Base-by-base conservation (phyloP, 2,888 invertebrate species). In the Eurois occulta region DNA sequence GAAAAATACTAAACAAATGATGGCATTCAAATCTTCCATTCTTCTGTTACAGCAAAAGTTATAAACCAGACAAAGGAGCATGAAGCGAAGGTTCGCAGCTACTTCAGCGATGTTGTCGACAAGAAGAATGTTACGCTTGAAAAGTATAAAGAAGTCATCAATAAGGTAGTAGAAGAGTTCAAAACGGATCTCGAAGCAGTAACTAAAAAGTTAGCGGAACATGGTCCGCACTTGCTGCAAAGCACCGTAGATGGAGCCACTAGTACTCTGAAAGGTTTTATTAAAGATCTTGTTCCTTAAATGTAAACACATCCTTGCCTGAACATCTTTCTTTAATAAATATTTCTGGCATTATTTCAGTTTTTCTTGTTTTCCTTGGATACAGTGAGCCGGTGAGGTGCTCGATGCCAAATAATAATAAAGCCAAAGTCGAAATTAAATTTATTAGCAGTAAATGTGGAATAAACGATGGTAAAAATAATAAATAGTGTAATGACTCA, bases 121-220 rank as follows among this genome's bases (percentile, higher is more conserved):
- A 69, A 81, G 1, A 73, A 77, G 0, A 86, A 88, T 7, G 87
- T 93, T 0, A 66, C 88, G 0, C 35, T 93, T 1, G 81, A 85
- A 0, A 91, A 93, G 48, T 94, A 95, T 68, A 90, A 92, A 60
- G 89, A 91, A 32, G 90, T 89, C 0, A 35, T 94, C 0, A 24
- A 67, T 0, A 84, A 87, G 46, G 48, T 92, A 3, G 93, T 94
- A 0, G 75, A 64, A 0, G 92, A 94, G 6, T 91, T 93, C 41
- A 88, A 92, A 55, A 91, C 88, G 67, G 88, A 74, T 0, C 52
- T 91, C 0, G 93, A 92, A 0, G 92, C 89, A 0, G 48, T 93
- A 0, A 62, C 87, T 0, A 90, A 91, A 35, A 81, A 72, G 5
- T 78, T 94, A 0, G 86, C 88, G 0, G 89, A 86, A 0, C 86